Evolutionary conservation across 2,888 invertebrate genomes (phyloP).

Genomic region (Cheilosia variabilis): DNA sequence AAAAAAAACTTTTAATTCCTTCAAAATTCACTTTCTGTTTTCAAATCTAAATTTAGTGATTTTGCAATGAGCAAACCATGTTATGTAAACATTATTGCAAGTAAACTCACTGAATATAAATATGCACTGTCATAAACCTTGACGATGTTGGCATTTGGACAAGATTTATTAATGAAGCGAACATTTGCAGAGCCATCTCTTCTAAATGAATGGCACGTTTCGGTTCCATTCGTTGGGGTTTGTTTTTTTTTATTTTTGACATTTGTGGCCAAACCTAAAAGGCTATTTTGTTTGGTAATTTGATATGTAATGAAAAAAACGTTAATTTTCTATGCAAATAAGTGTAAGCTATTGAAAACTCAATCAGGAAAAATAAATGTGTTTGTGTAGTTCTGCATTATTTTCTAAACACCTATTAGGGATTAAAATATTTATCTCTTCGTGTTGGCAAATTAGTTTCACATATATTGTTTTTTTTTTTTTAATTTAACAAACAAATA

Average conservation of each 20-base stretch:
- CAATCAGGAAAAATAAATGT: constrained; percentile 1
- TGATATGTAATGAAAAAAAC: constrained; percentile 11
- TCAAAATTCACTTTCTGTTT: constrained; percentile 49
- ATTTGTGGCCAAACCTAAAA: neutral
- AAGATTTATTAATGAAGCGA: constrained; percentile 65
- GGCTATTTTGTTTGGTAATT: constrained; percentile 16
- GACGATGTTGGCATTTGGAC: constrained; percentile 59
- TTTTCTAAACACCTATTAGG: neutral
- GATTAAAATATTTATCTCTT: constrained; percentile 16
- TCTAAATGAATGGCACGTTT: constrained; percentile 13
- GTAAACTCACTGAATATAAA: constrained; percentile 48
- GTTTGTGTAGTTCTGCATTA: constrained; percentile 5
- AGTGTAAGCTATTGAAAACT: constrained; percentile 33
- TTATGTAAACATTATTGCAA: constrained; percentile 44
- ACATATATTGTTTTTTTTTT: constrained; percentile 1
- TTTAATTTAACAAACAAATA: constrained; percentile 29
- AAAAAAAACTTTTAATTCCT: neutral
- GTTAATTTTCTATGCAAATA: neutral
- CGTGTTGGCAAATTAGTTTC: constrained; percentile 21
- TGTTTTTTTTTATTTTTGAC: neutral
- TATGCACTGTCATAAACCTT: constrained; percentile 51
- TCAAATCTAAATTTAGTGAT: constrained; percentile 55
- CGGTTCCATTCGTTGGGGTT: neutral
- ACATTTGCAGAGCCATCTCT: constrained; percentile 17
- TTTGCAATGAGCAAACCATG: constrained; percentile 42